Base-by-base conservation (phyloP, 1,140 invertebrate genomes). In the Drosophila subobscura region DNA sequence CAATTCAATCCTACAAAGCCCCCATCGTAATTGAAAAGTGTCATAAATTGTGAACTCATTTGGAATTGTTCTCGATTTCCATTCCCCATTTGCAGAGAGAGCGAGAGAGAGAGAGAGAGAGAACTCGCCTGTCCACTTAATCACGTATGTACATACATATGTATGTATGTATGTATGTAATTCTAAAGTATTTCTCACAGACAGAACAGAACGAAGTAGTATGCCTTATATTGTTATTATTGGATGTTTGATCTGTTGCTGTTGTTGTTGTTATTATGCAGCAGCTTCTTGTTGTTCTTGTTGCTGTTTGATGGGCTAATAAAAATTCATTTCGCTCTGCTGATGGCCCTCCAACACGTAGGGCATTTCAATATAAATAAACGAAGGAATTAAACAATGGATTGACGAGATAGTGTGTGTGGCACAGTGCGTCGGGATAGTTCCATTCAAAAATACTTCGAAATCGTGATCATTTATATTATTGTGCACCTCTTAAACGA, bases 241-340 rank as follows among this genome's bases (percentile, higher is more conserved):
- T 81, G 56, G 56, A 64, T 84, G 79, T 84, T 77, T 74, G 79
- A 70, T 78, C 57, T 84, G 54, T 44, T 64, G 58, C 47, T 65
- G 47, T 55, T 49, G 65, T 41, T 84, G 67, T 85, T 80, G 60
- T 85, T 86, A 80, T 85, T 80, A 85, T 81, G 81, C 80, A 85
- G 81, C 80, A 85, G 81, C 86, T 80, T 76, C 75, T 58, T 71
- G 61, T 77, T 86, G 74, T 72, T 20, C 16, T 20, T 72, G 74
- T 65, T 78, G 52, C 4, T 27, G 5, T 33, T 72, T 51, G 67
- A 85, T 66, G 83, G 55, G 78, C 83, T 83, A 86, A 86, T 86
- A 88, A 86, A 86, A 88, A 86, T 86, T 86, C 78, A 88, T 86
- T 88, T 64, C 25, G 29, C 10, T 67, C 44, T 40, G 10, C 8